phyloP scores from a whole-genome alignment of 1,140 invertebrate genomes.

The Philaenus spumarius region DNA sequence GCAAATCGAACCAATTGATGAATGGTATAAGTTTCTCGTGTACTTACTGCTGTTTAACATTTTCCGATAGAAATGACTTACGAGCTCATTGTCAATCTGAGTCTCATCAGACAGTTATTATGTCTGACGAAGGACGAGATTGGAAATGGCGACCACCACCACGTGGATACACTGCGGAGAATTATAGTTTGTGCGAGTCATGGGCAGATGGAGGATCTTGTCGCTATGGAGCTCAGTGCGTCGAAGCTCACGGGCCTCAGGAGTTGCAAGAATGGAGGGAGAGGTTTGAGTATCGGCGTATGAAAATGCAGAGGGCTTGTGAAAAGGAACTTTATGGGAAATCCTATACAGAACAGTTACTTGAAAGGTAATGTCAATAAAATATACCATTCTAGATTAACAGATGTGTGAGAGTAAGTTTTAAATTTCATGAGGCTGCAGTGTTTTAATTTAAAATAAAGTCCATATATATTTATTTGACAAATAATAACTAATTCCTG shows the following conservation, averaged over 20 bases:
- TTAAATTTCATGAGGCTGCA: no score
- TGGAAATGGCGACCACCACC: slow-evolving; percentile 65
- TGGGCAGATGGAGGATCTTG: slow-evolving; percentile 48
- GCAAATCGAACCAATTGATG: not conserved
- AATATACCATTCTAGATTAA: no score
- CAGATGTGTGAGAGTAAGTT: no score
- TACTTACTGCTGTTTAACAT: slow-evolving; percentile 56
- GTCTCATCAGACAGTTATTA: slow-evolving; percentile 58
- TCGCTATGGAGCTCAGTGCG: slow-evolving; percentile 61
- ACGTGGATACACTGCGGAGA: slow-evolving; percentile 50
- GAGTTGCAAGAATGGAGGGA: slow-evolving; percentile 70
- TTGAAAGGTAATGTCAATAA: no score
- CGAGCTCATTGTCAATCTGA: slow-evolving; percentile 57
- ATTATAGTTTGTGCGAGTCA: slow-evolving; percentile 47
- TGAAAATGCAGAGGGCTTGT: slow-evolving; percentile 55
- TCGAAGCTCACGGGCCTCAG: slow-evolving; percentile 63
- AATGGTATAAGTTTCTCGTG: slow-evolving; percentile 34
- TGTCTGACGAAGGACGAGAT: slow-evolving; percentile 61
- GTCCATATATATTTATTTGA: no score
- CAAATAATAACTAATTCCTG: no score
- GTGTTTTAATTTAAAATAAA: no score
- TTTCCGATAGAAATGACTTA: slow-evolving; percentile 50
- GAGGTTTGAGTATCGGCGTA: slow-evolving; percentile 56
- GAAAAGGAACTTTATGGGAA: slow-evolving; percentile 61
- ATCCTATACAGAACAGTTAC: slow-evolving; percentile 56